phyloP scores from a whole-genome alignment of 2,113 vertebrate genomes.

The Phaethornis superciliosus region DNA sequence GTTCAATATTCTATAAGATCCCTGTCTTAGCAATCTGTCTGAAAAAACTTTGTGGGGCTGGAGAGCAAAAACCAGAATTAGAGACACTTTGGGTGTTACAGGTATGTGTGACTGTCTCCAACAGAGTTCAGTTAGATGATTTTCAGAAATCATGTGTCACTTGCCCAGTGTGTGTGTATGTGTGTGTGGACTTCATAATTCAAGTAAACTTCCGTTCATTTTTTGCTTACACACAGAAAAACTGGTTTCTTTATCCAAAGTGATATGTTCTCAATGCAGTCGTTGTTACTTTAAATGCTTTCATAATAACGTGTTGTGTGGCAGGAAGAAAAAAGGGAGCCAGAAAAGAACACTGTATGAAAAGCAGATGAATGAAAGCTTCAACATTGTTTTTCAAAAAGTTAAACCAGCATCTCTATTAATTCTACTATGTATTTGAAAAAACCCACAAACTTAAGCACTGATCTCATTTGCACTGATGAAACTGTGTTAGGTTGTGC shows the following conservation, averaged over 20 bases:
- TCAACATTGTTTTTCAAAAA: neutral
- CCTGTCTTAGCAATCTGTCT: neutral
- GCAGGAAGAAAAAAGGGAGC: conserved; percentile 24
- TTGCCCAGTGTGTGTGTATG: neutral
- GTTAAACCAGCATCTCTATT: neutral
- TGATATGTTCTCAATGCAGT: conserved; percentile 48
- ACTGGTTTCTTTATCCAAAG: neutral
- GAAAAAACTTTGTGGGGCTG: neutral
- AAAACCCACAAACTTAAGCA: neutral
- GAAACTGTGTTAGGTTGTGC: neutral
- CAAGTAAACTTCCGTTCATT: neutral
- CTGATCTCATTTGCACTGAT: neutral
- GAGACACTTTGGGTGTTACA: neutral
- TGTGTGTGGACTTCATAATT: conserved; percentile 6
- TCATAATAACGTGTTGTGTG: conserved; percentile 29
- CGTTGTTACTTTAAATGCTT: conserved; percentile 42
- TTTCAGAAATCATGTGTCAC: neutral
- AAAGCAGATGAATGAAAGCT: conserved; percentile 56
- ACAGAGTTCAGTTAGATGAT: conserved; percentile 4
- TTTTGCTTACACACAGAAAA: conserved; percentile 13
- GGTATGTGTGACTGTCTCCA: neutral
- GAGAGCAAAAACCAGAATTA: neutral
- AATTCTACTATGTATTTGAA: neutral
- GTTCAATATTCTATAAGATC: neutral
- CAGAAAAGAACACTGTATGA: conserved; percentile 46